phyloP scores from a whole-genome alignment of 2,797 vertebrate genomes.

The Thunnus albacares region DNA sequence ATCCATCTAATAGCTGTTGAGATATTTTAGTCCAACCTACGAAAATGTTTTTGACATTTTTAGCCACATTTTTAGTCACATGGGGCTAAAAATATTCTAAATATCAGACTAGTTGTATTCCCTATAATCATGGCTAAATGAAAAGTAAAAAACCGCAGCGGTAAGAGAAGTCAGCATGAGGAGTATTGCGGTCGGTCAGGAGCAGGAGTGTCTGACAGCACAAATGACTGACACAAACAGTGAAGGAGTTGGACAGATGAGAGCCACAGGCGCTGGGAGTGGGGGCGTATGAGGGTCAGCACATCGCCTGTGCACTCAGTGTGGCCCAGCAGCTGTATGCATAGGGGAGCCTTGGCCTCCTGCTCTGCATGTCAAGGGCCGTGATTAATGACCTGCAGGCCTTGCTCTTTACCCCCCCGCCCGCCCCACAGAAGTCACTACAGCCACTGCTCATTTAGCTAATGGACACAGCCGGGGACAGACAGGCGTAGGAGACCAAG shows the following conservation, averaged over 20 bases:
- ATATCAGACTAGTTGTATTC: neutral
- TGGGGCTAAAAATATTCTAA: neutral
- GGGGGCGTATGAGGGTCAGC: conserved; percentile 71
- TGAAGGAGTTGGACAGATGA: conserved; percentile 79
- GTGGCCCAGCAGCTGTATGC: conserved; percentile 86
- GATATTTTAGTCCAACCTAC: neutral
- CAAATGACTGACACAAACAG: conserved; percentile 77
- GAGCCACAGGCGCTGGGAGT: conserved; percentile 69
- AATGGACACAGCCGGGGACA: conserved; percentile 70
- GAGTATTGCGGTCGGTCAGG: conserved; percentile 27
- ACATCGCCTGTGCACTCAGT: conserved; percentile 78
- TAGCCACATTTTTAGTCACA: neutral
- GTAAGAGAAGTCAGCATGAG: conserved; percentile 9
- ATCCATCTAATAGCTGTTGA: too few species aligned
- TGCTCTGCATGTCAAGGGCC: conserved; percentile 86
- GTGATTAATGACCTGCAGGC: conserved; percentile 88
- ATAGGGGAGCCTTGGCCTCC: conserved; percentile 82
- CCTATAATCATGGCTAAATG: conserved; percentile 2
- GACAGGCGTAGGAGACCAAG: conserved; percentile 31
- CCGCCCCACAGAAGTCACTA: conserved; percentile 65
- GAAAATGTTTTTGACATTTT: neutral
- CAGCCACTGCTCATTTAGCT: conserved; percentile 76
- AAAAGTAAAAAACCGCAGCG: conserved; percentile 12
- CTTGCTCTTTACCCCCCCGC: conserved; percentile 68
- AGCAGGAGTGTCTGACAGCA: conserved; percentile 64